phyloP scores from a whole-genome alignment of 1,140 invertebrate genomes.

The Rhyzopertha dominica region DNA sequence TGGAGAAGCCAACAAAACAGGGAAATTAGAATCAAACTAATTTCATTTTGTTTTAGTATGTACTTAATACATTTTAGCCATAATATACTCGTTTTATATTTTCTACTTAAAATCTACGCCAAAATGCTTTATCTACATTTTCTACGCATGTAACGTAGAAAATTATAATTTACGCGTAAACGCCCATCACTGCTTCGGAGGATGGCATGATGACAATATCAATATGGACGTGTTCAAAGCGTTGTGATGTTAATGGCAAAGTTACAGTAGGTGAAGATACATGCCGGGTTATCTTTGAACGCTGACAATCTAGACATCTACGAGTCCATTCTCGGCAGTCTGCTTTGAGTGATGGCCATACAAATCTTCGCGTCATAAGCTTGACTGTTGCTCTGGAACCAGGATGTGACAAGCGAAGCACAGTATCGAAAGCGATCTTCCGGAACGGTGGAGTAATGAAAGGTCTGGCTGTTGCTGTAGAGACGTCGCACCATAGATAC shows the following conservation, averaged over 20 bases:
- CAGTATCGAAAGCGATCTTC: conserved; percentile 23
- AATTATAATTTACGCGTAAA: too few species aligned
- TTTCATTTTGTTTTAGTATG: too few species aligned
- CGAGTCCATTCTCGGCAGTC: conserved; percentile 24
- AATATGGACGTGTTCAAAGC: conserved; percentile 41
- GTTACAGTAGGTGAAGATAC: conserved; percentile 8
- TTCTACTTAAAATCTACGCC: too few species aligned
- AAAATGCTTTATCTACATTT: too few species aligned
- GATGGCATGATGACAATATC: conserved; percentile 44
- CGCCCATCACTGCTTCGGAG: too few species aligned
- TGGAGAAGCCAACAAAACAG: too few species aligned
- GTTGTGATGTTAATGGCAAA: conserved; percentile 8
- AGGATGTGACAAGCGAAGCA: conserved; percentile 25
- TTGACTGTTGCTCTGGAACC: conserved; percentile 20
- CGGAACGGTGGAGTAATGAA: conserved; percentile 14
- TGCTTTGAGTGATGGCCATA: conserved; percentile 33
- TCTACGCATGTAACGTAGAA: too few species aligned
- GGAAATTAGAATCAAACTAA: too few species aligned
- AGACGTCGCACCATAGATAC: too few species aligned
- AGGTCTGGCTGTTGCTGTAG: too few species aligned
- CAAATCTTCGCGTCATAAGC: conserved; percentile 26
- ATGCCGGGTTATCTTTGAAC: conserved; percentile 27
- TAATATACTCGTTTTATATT: too few species aligned
- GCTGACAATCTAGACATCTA: conserved; percentile 32
- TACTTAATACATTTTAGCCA: too few species aligned